These are phyloP conservation scores for Orthonychiurus folsomi DNA, from an alignment of 2,888 invertebrate genomes.

Conservation along the genomic window DNA sequence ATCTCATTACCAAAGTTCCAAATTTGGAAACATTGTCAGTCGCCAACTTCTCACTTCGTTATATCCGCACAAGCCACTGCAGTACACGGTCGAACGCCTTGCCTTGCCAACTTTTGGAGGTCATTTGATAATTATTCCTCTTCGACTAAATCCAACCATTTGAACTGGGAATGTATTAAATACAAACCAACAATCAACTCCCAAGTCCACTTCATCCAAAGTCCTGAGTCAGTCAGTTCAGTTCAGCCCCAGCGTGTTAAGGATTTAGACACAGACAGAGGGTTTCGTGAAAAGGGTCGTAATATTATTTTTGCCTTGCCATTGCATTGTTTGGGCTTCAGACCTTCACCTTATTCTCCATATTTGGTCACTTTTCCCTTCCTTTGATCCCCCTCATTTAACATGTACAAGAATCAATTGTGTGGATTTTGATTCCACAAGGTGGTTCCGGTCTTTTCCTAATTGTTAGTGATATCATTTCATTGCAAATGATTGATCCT, in stretches of 20 bases:
- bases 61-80: neutral
- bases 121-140: neutral
- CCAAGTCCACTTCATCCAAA: neutral
- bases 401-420: too few relatives aligned
- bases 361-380: constrained; percentile 32
- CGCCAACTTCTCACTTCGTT: neutral
- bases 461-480: neutral
- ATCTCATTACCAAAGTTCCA: neutral
- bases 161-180: neutral
- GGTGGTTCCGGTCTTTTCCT: neutral
- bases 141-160: neutral
- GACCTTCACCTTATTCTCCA: constrained; percentile 41
- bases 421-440: too few relatives aligned
- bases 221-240: neutral
- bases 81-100: neutral
- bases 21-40: neutral
- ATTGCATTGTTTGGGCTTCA: neutral
- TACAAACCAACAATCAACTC: neutral
- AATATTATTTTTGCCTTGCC: neutral
- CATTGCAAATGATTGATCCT: neutral
- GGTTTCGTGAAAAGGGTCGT: too few relatives aligned
- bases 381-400: neutral
- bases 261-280: too few relatives aligned
- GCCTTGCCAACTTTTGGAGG: constrained; percentile 1
- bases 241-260: too few relatives aligned